A percentile compares a stretch with the other conserved stretches of the same genome.
Evolutionary conservation across 23 tunicate genomes (phyloP).

Genomic region (Diplosoma virens): DNA sequence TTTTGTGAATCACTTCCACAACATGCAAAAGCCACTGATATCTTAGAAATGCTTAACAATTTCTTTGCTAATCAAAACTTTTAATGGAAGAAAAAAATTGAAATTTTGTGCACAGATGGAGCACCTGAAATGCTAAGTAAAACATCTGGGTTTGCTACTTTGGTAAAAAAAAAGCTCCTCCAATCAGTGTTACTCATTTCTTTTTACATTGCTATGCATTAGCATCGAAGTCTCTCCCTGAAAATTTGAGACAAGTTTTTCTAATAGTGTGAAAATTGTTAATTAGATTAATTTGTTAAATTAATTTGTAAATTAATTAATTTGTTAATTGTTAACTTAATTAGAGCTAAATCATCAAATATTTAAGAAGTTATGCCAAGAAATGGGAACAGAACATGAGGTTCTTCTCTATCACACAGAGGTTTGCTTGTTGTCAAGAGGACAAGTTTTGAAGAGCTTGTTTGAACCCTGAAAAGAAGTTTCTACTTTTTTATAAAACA

Average conservation of each 20-base stretch:
- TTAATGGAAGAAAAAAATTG: constrained; percentile 35
- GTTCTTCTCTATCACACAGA: constrained; percentile 32
- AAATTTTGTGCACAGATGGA: constrained; percentile 47
- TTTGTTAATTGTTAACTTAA: too few relatives aligned
- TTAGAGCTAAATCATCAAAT: constrained; percentile 46
- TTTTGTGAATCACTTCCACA: constrained; percentile 45
- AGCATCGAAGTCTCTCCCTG: constrained; percentile 22
- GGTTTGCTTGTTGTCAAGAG: constrained; percentile 34
- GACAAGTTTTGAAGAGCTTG: constrained; percentile 47
- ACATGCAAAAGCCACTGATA: constrained; percentile 30
- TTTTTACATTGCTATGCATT: constrained; percentile 57
- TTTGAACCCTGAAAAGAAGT: constrained; percentile 33
- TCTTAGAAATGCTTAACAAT: constrained; percentile 24
- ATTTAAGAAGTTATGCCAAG: constrained; percentile 32
- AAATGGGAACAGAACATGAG: constrained; percentile 41
- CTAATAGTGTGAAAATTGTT: constrained; percentile 33
- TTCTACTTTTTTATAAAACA: constrained; percentile 20
- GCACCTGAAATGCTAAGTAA: constrained; percentile 50
- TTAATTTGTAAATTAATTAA: too few relatives aligned
- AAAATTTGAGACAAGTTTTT: constrained; percentile 30
- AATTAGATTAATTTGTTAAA: too few relatives aligned
- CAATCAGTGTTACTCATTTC: constrained; percentile 14
- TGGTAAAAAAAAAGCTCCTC: constrained; percentile 19
- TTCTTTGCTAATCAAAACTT: constrained; percentile 14
- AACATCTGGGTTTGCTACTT: constrained; percentile 20